Evolutionary conservation across 1,140 invertebrate species (phyloP), one percentile per base, ranked within the genome.

Genomic region (Drosophila lacteicornis): DNA sequence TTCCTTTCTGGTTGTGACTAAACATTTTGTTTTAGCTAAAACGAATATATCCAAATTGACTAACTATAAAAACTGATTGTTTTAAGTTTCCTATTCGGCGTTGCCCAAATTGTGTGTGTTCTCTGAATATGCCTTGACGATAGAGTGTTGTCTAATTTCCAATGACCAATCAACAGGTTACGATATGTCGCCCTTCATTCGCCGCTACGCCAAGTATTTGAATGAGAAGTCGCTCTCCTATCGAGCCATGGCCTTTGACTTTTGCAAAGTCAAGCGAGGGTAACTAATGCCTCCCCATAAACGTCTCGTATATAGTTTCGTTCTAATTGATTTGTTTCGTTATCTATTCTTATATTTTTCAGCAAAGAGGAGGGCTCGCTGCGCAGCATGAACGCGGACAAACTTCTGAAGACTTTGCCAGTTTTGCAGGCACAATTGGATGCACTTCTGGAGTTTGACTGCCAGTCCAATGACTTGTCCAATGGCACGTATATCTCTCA

Each of bases 121-220:
- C 11, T 43, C 4, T 27, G 2, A 12, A 15, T n/a, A 12, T 9
- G 13, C 13, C 2, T 6, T 40, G 13, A 6, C 13, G 12, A 30
- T n/a, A n/a, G 22, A 36, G n/a, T 25, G 0, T 15, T 30, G 19
- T 45, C 30, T 43, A 49, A 57, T 42, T n/a, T 42, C 4, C 22
- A 25, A 25, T 13, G 8, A 33, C 11, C 27, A 62, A 65, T 75
- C 49, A 70, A 76, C 94, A 99, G 99, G 98, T 71, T 99, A 99
- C 95, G 99, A 99, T 92, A 99, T 99, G 98, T 99, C 99, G 56
- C 98, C 98, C 75, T 99, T 99, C 93, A 99, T 99, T 91, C 95
- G 99, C 93, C 95, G 98, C 90, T 99, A 99, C 94, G 97, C 99
- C 75, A 98, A 98, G 94, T 99, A 99, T 94, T 95, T 99, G 90